Base-by-base conservation (phyloP, 1,140 invertebrate species). In the roundworm (Caenorhabditis elegans) region DNA sequence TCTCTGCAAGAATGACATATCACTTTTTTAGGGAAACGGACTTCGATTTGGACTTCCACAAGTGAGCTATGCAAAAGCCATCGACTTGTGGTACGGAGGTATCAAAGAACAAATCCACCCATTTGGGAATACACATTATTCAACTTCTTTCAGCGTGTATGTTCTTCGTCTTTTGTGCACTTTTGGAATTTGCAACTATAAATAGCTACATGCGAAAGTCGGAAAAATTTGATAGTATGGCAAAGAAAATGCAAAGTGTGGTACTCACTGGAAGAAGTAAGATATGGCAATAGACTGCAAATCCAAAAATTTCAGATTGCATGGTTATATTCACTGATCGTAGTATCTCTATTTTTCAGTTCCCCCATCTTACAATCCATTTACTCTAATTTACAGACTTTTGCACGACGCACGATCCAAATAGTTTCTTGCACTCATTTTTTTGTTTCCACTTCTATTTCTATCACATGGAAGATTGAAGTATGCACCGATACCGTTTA, bases 151-250 rank as follows among this genome's bases (percentile, higher is more conserved):
- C 51, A 85, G 87, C 82, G 15, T 88, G 87, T 53, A 88, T 88
- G 87, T 83, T 88, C 26, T 88, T 89, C 79, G 87, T 88, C 28
- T 88, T 88, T 34, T 76, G 87, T 43, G 84, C 82, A 53, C 85
- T 88, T 19, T 79, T 88, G 46, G 87, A 88, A 78, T 88, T 87
- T 77, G 87, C 87, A 22, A 79, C 86, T 26, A 86, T 88, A 13
- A 88, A 88, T 76, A 85, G 83, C 60, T 89, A 88, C 78, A 88
- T 88, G 87, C 53, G 87, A 24, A 82, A 87, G 53, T 81, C 87
- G 19, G 87, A 89, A 24, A 88, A 88, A 70, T 88, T 84, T 76
- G 87, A 88, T 76, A 81, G 86, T 11, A 81, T 88, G 60, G 82
- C 87, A 11, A 86, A 85, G 65, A 84, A 80, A 28, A 76, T 81